Conservation (phyloP, 1,140 invertebrate genomes). For the Littorina saxatilis region DNA sequence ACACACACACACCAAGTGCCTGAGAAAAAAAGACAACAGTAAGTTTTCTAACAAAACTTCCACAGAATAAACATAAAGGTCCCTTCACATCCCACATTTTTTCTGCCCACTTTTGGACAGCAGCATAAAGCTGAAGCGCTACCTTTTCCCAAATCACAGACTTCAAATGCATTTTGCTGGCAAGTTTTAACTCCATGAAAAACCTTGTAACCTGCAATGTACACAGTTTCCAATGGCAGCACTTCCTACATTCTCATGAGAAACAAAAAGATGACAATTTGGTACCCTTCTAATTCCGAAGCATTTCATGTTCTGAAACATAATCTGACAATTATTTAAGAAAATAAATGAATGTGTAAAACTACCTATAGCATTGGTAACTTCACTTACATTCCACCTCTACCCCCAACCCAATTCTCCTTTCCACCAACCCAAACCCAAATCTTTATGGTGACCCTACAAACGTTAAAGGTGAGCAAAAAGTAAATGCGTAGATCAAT, state of each 20-base stretch:
- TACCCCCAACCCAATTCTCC: no score
- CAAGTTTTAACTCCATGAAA: background rate
- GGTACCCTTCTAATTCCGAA: background rate
- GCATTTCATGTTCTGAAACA: background rate
- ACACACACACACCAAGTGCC: background rate
- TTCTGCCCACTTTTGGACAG: background rate
- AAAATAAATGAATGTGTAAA: background rate
- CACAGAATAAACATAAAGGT: background rate
- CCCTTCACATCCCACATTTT: constrained; percentile 1
- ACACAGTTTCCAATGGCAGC: background rate
- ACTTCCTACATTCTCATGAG: background rate
- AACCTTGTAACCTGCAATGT: background rate
- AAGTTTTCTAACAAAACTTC: no score
- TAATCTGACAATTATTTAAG: background rate
- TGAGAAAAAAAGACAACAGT: background rate
- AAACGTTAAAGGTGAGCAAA: no score
- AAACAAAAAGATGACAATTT: background rate
- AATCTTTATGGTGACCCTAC: no score
- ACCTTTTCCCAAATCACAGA: constrained; percentile 9
- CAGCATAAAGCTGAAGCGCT: no score
- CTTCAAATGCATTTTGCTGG: background rate
- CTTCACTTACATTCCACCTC: no score
- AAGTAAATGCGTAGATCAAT: no score
- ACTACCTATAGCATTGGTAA: no score
- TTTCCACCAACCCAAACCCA: no score